Percentiles rank a stretch among this genome's conserved stretches.
Conservation (phyloP, 1,140 invertebrate genomes). For the Leptinotarsa texana region DNA sequence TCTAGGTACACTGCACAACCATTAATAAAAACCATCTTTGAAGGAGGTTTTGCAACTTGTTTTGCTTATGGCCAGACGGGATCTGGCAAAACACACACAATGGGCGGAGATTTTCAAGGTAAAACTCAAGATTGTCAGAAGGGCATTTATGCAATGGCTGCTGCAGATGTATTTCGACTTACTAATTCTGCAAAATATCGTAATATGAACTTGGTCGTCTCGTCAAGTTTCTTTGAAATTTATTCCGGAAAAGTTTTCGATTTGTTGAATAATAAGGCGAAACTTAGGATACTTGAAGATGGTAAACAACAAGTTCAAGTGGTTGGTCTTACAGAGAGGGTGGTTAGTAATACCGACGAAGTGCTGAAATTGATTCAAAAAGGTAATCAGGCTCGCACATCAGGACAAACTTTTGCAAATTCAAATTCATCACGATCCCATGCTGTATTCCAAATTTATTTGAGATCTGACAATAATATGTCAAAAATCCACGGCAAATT, state of each 20-base stretch:
- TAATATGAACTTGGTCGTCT: conserved; percentile 70
- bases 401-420: conserved; percentile 84
- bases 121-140: conserved; percentile 75
- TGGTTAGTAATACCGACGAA: conserved; percentile 74
- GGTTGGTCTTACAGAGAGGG: conserved; percentile 78
- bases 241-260: conserved; percentile 94
- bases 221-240: conserved; percentile 87
- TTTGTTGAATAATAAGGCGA: conserved; percentile 91
- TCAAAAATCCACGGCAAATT: conserved; percentile 72
- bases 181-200: conserved; percentile 60
- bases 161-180: conserved; percentile 62
- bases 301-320: conserved; percentile 81
- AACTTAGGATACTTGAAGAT: conserved; percentile 86
- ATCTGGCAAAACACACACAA: conserved; percentile 84
- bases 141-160: conserved; percentile 71
- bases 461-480: conserved; percentile 53
- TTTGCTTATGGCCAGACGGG: conserved; percentile 92
- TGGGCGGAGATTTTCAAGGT: conserved; percentile 78
- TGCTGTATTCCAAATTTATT: conserved; percentile 83
- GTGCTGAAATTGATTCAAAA: conserved; percentile 78
- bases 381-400: conserved; percentile 72
- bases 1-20: conserved; percentile 80
- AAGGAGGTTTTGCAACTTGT: conserved; percentile 87
- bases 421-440: conserved; percentile 85
- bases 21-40: conserved; percentile 83